A percentile compares a stretch with the other conserved stretches of the same genome.
These are phyloP conservation scores for Laothoe populi DNA, from an alignment of 2,888 invertebrate genomes.

Conservation along the genomic window DNA sequence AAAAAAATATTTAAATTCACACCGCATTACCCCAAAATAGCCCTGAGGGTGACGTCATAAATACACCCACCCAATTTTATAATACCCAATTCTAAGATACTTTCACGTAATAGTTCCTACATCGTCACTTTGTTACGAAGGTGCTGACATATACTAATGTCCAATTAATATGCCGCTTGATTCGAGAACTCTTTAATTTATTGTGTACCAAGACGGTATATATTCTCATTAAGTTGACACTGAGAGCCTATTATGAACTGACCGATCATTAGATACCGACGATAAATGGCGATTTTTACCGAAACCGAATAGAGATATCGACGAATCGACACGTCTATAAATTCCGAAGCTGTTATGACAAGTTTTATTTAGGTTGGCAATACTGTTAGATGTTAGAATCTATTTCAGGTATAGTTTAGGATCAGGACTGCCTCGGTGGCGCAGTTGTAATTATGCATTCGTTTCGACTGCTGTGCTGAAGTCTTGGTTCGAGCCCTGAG, in stretches of 20 bases:
- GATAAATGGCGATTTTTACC: constrained; percentile 69
- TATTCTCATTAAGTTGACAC: constrained; percentile 83
- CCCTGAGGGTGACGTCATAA: constrained; percentile 53
- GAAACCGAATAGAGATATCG: constrained; percentile 74
- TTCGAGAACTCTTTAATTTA: constrained; percentile 76
- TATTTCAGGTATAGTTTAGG: too few relatives aligned
- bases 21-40: constrained; percentile 52
- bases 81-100: constrained; percentile 56
- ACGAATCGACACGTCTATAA: constrained; percentile 51
- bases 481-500: too few relatives aligned
- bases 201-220: constrained; percentile 70
- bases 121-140: constrained; percentile 52
- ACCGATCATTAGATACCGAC: constrained; percentile 73
- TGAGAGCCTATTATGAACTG: constrained; percentile 75
- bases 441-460: too few relatives aligned
- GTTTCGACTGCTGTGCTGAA: too few relatives aligned
- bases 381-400: constrained; percentile 59
- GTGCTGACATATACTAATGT: constrained; percentile 77
- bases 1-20: constrained; percentile 57
- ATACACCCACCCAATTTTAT: constrained; percentile 68
- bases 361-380: constrained; percentile 44
- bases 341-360: constrained; percentile 57
- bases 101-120: constrained; percentile 56
- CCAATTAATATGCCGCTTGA: constrained; percentile 81
- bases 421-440: too few relatives aligned